Percentiles rank a stretch among this genome's conserved stretches.
These are phyloP conservation scores for Limnephilus auricula DNA, from an alignment of 2,888 invertebrate genomes.

Conservation along the genomic window DNA sequence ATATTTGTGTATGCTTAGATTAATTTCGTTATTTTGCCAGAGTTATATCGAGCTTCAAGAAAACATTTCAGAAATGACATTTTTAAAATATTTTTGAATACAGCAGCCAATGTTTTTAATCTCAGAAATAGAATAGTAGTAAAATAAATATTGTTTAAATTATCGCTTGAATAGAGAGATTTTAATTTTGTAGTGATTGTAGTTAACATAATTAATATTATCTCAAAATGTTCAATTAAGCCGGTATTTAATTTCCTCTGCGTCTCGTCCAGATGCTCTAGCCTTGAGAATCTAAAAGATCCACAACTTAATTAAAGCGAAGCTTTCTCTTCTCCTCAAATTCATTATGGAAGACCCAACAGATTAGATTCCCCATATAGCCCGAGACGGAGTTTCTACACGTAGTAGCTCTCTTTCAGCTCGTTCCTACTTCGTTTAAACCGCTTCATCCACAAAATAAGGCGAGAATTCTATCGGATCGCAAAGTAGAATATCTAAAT, in stretches of 20 bases:
- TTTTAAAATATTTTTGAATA: not conserved
- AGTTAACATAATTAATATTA: not conserved
- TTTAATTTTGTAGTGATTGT: not conserved
- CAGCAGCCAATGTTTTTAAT: not conserved
- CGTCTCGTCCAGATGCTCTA: slow-evolving; percentile 15
- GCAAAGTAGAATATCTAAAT: not conserved
- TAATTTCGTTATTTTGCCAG: slow-evolving; percentile 46
- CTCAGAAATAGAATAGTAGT: not conserved
- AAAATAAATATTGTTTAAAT: not conserved
- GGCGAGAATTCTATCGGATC: slow-evolving; percentile 32
- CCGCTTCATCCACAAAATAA: slow-evolving; percentile 52
- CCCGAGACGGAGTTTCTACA: slow-evolving; percentile 24
- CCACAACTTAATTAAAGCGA: slow-evolving; percentile 48
- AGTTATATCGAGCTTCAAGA: not conserved
- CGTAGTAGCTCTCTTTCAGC: slow-evolving; percentile 37
- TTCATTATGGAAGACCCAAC: slow-evolving; percentile 42
- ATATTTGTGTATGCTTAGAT: slow-evolving; percentile 46
- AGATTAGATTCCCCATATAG: slow-evolving; percentile 31
- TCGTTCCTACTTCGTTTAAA: slow-evolving; percentile 47
- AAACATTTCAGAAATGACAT: not conserved
- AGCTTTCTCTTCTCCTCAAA: slow-evolving; percentile 42
- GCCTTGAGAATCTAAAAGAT: not conserved
- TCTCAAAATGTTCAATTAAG: slow-evolving; percentile 16
- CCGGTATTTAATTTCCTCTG: not conserved
- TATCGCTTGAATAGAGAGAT: not conserved